phyloP scores from a whole-genome alignment of 2,888 invertebrate genomes.

The Nesidiocoris tenuis region DNA sequence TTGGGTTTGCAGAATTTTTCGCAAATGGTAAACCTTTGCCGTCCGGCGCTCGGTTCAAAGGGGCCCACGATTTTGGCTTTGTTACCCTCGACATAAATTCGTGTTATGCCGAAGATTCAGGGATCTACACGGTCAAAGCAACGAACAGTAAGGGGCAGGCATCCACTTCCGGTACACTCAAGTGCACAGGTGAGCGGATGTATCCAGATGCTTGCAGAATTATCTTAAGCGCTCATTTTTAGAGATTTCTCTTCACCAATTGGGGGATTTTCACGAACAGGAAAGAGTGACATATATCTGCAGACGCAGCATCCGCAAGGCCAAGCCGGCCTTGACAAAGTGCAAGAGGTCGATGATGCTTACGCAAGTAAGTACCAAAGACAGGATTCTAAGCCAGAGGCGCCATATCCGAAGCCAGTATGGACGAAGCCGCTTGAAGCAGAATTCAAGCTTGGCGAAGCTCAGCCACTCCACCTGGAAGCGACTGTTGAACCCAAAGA shows the following conservation, averaged over 20 bases:
- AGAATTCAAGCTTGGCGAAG: slow-evolving; percentile 77
- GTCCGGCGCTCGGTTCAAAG: slow-evolving; percentile 85
- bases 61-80: slow-evolving; percentile 93
- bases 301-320: slow-evolving; percentile 97
- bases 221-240: neutral
- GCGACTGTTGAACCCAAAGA: slow-evolving; percentile 92
- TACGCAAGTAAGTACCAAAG: slow-evolving; percentile 70
- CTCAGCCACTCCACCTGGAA: slow-evolving; percentile 85
- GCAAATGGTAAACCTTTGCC: slow-evolving; percentile 87
- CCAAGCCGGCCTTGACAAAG: slow-evolving; percentile 81
- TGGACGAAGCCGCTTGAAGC: slow-evolving; percentile 80
- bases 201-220: neutral
- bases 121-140: slow-evolving; percentile 86
- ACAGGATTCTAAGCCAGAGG: slow-evolving; percentile 68
- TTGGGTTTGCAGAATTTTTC: slow-evolving; percentile 73
- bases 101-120: slow-evolving; percentile 88
- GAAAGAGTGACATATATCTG: slow-evolving; percentile 65
- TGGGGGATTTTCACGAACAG: slow-evolving; percentile 49
- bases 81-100: slow-evolving; percentile 86
- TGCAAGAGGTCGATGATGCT: slow-evolving; percentile 85
- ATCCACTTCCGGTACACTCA: slow-evolving; percentile 84
- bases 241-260: too few relatives aligned
- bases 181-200: slow-evolving; percentile 76
- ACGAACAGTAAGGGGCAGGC: slow-evolving; percentile 85
- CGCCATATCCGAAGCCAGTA: slow-evolving; percentile 77